A percentile compares a stretch with the other conserved stretches of the same genome.
These are phyloP conservation scores for Pelodiscus sinensis DNA, from an alignment of 2,113 vertebrate species.

Conservation along the genomic window DNA sequence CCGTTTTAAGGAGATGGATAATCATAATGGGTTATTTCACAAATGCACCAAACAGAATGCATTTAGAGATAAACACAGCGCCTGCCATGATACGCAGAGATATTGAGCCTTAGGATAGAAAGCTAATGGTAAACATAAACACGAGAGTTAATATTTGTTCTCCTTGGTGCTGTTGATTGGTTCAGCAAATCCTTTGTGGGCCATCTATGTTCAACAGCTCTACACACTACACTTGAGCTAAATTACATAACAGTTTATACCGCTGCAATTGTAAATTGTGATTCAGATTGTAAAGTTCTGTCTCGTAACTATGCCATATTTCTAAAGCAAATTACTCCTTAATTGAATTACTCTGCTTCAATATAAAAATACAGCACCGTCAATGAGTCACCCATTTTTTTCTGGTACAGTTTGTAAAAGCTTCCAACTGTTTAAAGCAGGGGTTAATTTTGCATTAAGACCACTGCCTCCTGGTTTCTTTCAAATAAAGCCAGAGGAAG, in stretches of 20 bases:
- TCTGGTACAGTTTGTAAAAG: conserved; percentile 23
- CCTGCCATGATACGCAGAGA: conserved; percentile 59
- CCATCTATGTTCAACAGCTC: conserved; percentile 40
- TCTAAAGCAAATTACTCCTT: conserved; percentile 68
- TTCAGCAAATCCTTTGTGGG: conserved; percentile 74
- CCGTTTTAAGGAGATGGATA: conserved; percentile 55
- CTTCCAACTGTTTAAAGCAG: conserved; percentile 59
- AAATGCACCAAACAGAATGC: conserved; percentile 46
- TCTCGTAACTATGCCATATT: conserved; percentile 62
- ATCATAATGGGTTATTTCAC: conserved; percentile 57
- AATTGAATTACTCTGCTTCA: conserved; percentile 65
- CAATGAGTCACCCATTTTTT: conserved; percentile 44
- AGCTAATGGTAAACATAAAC: conserved; percentile 72
- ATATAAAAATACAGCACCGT: conserved; percentile 49
- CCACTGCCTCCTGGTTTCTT: conserved; percentile 80
- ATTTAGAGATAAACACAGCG: conserved; percentile 40
- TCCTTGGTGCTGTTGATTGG: conserved; percentile 59
- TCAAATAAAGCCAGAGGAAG: conserved; percentile 80
- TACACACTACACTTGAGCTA: conserved; percentile 54
- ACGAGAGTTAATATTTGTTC: conserved; percentile 72
- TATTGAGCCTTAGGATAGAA: conserved; percentile 74
- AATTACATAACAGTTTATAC: conserved; percentile 64
- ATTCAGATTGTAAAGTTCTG: conserved; percentile 51
- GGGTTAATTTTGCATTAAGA: conserved; percentile 80
- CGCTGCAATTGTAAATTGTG: conserved; percentile 55